Base-by-base conservation (phyloP, 92 coral and sea anemone species). In the Epizoanthus stellaris region DNA sequence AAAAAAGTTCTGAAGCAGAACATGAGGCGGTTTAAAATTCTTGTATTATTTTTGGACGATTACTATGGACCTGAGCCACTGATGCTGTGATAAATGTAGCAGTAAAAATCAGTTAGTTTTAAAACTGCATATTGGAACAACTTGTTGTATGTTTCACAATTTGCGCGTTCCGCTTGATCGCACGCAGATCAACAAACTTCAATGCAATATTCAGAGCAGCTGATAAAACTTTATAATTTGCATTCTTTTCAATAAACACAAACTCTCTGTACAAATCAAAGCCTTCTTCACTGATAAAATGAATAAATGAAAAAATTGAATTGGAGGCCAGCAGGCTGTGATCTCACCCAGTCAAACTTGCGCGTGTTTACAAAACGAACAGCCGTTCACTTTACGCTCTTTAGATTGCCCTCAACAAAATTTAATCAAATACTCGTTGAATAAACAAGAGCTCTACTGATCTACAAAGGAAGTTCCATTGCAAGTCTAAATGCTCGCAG, bases 231-330 rank as follows among this genome's bases (percentile, higher is more conserved):
- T 14, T 5, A 47, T 63, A 63, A 79, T 79, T 79, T 62, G 83
- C 83, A 79, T 79, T 79, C 71, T 25, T 79, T 79, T 79, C 83
- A 79, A 42, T 45, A 79, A 79, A 79, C 45, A 79, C 72, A 42
- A 79, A 79, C 63, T 63, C 83, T 45, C 83, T 79, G 72, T 79
- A 77, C 82, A 79, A 63, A 79, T 43, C 42, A 79, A 79, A 59
- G 73, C 83, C 25, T 79, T 67, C 53, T 63, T 60, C 43, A 0
- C 61, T 79, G 60, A 79, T 79, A 42, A 79, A 79, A 9, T 23
- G 61, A 79, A 79, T 42, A 79, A 79, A 79, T 70, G 72, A 62
- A 79, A 79, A 63, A 17, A 43, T 15, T 62, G 49, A 59, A 59
- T 72, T 15, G 5, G 81, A 59, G 54, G 53, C 36, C 67, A 62